These are phyloP conservation scores for Heloderma charlesbogerti DNA, from an alignment of 2,113 vertebrate species.

Conservation along the genomic window DNA sequence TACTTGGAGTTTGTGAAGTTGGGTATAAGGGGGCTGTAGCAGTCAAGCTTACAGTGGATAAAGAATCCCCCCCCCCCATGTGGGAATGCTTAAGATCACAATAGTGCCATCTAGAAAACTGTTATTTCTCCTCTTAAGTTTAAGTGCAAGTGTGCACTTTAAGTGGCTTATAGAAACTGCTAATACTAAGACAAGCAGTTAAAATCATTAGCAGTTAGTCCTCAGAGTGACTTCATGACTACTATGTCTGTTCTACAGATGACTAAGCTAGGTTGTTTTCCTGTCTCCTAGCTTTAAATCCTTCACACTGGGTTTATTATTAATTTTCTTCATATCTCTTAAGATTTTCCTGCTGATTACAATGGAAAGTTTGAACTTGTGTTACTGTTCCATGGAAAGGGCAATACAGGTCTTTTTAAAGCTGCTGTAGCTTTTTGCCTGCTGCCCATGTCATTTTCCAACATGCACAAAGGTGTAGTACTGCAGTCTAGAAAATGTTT, in stretches of 20 bases:
- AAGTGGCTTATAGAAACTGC: not conserved
- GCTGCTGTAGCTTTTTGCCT: not conserved
- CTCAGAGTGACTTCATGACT: not conserved
- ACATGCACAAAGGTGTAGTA: not conserved
- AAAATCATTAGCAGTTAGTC: not conserved
- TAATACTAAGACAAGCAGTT: not conserved
- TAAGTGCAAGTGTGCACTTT: not conserved
- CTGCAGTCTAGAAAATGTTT: not conserved
- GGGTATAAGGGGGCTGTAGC: not conserved
- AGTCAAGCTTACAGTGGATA: not conserved
- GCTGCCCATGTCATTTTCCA: not conserved
- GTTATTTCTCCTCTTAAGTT: not conserved
- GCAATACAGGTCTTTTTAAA: not conserved
- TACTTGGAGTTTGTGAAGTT: not conserved
- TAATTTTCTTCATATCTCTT: not conserved
- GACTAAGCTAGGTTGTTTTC: not conserved
- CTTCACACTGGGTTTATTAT: not conserved
- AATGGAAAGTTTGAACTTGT: constrained; percentile 25
- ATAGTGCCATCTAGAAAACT: not conserved
- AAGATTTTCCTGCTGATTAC: not conserved
- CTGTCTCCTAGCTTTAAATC: not conserved
- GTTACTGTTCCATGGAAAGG: not conserved
- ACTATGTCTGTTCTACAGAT: not conserved
- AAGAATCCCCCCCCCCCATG: not conserved
- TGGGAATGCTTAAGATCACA: not conserved